These are phyloP conservation scores for Geotrypetes seraphini DNA, from an alignment of 2,797 vertebrate genomes.

Conservation along the genomic window DNA sequence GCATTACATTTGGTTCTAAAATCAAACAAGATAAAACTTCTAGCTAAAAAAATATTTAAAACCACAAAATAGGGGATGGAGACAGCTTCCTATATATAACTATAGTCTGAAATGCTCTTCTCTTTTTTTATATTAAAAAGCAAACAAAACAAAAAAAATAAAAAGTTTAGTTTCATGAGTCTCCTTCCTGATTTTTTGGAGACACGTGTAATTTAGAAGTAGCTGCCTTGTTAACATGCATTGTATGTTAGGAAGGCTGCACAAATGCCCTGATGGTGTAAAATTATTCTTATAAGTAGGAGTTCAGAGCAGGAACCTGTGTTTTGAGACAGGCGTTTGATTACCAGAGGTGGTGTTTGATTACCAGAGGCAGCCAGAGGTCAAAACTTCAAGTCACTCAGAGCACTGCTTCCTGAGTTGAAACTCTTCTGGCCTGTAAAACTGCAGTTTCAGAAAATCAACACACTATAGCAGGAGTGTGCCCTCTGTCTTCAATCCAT, in stretches of 20 bases:
- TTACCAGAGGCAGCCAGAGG: conserved; percentile 32
- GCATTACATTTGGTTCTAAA: conserved; percentile 24
- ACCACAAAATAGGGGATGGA: conserved; percentile 23
- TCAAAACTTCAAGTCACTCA: conserved; percentile 57
- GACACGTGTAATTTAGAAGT: conserved; percentile 36
- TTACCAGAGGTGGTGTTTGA: too few species aligned
- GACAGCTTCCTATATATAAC: conserved; percentile 9
- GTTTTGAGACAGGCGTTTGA: conserved; percentile 35
- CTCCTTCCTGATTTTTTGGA: conserved; percentile 47
- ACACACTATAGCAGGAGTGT: conserved; percentile 27
- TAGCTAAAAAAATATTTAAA: conserved; percentile 6
- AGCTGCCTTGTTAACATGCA: conserved; percentile 30
- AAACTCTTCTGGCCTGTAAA: conserved; percentile 49
- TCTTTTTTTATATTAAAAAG: conserved; percentile 27
- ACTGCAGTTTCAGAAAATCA: conserved; percentile 44
- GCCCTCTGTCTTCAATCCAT: not conserved
- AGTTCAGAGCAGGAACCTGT: conserved; percentile 51
- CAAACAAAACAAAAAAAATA: too few species aligned
- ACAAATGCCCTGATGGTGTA: conserved; percentile 49
- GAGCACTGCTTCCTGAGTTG: conserved; percentile 60
- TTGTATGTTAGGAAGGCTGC: conserved; percentile 15
- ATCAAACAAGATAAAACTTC: conserved; percentile 10
- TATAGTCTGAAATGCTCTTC: conserved; percentile 13
- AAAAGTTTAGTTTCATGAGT: conserved; percentile 28
- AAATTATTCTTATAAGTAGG: conserved; percentile 39